Evolutionary conservation across 1,140 invertebrate species (phyloP).

Genomic region (Diachasma alloeum): DNA sequence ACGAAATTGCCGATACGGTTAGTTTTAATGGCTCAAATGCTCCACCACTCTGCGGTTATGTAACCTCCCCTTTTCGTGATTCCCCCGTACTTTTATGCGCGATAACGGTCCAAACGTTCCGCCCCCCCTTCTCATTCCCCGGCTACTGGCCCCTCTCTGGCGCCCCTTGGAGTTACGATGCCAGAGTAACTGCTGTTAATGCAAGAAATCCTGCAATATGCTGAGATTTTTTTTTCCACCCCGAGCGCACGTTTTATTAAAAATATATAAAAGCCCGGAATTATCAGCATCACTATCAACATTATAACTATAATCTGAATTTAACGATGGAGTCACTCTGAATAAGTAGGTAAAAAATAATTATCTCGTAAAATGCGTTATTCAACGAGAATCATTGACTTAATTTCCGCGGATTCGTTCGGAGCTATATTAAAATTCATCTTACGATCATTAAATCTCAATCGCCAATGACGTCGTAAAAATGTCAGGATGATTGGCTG

Average conservation of each 20-base stretch:
- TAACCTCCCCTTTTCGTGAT: constrained; percentile 2
- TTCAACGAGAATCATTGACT: not conserved
- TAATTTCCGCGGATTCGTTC: not conserved
- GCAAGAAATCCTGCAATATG: not conserved
- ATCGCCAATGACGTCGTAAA: not conserved
- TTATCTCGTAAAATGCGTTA: not conserved
- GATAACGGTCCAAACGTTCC: not conserved
- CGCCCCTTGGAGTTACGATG: not conserved
- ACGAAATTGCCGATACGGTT: constrained; percentile 12
- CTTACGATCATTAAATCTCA: constrained; percentile 10
- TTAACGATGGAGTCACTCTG: not conserved
- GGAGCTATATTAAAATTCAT: not conserved
- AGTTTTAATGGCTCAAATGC: constrained; percentile 15
- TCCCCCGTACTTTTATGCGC: constrained; percentile 11
- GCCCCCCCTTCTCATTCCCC: not conserved
- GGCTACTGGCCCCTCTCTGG: not conserved
- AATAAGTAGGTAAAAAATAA: not conserved
- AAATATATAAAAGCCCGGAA: not conserved
- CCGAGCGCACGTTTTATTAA: not conserved
- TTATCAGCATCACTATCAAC: not conserved
- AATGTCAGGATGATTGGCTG: constrained; percentile 1
- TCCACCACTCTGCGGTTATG: not conserved
- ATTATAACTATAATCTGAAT: not conserved
- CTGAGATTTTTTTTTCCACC: not conserved
- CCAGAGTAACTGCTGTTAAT: constrained; percentile 1